These are phyloP conservation scores for Noturus placidus DNA, from an alignment of 2,113 vertebrate species.

Conservation along the genomic window DNA sequence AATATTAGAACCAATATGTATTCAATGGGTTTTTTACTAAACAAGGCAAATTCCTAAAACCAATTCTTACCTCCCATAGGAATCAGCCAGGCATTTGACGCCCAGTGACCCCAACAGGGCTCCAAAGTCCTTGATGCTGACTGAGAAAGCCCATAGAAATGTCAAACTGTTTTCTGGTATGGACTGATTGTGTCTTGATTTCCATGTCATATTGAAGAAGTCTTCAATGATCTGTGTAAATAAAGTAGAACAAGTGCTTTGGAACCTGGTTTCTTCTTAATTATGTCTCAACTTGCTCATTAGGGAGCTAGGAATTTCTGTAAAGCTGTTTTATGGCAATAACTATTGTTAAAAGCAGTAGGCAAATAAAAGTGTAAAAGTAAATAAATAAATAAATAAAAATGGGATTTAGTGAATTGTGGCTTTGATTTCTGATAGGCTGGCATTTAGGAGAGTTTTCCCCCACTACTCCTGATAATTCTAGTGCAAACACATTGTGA, in stretches of 20 bases:
- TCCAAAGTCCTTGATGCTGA: conserved; percentile 79
- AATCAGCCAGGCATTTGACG: conserved; percentile 73
- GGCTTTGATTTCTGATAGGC: not conserved
- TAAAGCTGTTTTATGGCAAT: not conserved
- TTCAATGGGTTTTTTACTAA: not conserved
- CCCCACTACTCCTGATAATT: not conserved
- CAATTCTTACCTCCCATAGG: conserved; percentile 68
- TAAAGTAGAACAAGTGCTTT: not conserved
- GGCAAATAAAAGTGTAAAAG: not conserved
- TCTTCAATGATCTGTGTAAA: conserved; percentile 71
- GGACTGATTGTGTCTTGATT: conserved; percentile 68
- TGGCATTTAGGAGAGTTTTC: not conserved
- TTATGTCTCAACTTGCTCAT: not conserved
- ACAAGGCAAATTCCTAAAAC: not conserved
- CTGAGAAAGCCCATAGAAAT: conserved; percentile 77
- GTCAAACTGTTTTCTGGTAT: conserved; percentile 73
- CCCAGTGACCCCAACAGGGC: conserved; percentile 73
- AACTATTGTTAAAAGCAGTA: not conserved
- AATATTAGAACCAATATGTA: not conserved
- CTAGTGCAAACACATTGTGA: not conserved
- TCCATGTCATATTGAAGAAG: conserved; percentile 78
- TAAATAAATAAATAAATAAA: not conserved
- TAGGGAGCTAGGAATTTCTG: not conserved
- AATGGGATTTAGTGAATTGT: not conserved
- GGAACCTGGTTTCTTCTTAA: not conserved